Base-by-base conservation (phyloP, 2,888 invertebrate species). In the Limnephilus marmoratus region DNA sequence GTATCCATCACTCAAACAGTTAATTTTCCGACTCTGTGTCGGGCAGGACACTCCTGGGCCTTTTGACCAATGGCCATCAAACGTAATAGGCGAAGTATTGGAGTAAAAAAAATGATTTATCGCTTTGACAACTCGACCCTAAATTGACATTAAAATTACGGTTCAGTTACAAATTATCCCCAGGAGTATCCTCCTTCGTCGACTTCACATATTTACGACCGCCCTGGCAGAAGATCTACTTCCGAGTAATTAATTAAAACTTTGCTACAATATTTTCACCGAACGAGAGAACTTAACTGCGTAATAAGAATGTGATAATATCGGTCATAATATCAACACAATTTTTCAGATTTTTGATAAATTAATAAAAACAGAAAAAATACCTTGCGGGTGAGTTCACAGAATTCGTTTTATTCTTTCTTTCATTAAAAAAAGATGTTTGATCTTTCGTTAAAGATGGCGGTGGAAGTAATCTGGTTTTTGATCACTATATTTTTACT, bases 141-240 rank as follows among this genome's bases (percentile, higher is more conserved):
- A 37, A 83, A 83, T 83, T 34, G 83, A 83, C 83, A 37, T 83
- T 83, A 83, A 83, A 83, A 83, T 83, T 83, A 83, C 83, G 37
- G 37, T 83, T 83, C 83, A 83, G 83, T 83, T 37, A 83, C 83
- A 83, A 83, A 83, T 83, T 83, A 83, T 41, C 37, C 83, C 83
- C 83, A 15, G 24, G 83, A 83, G 83, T 83, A 83, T 83, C 83
- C 83, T 83, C 83, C 83, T 83, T 83, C 37, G 83, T 37, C 37
- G 83, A 83, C 37, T 37, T 83, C 83, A 83, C 37, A 83, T 83
- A 83, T 83, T 83, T 83, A 83, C 37, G 83, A 83, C 37, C 34
- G 34, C 37, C 37, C 83, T 83, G 34, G 24, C 83, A 34, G 37
- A 24, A 41, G 83, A 83, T 34, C 37, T 83, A 83, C 83, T 37